Percentiles rank a stretch among this genome's conserved stretches.
Conservation (phyloP, 1,140 invertebrate genomes). For the Penaeus japonicus region DNA sequence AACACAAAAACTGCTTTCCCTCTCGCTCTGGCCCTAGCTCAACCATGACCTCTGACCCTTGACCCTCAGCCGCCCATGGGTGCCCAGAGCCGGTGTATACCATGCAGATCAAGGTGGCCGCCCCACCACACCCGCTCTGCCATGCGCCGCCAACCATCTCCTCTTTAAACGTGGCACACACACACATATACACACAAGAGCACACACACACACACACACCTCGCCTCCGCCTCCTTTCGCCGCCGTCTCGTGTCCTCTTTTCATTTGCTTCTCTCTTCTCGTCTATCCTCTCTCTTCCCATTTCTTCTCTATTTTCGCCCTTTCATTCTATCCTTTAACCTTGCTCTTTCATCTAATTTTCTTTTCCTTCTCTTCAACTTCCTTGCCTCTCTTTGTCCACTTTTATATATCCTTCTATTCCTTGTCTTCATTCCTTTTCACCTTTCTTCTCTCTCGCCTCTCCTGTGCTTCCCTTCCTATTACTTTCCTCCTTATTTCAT, state of each 20-base stretch:
- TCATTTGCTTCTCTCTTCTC: neutral
- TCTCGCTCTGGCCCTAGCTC: too few relatives aligned
- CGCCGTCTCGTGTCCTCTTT: neutral
- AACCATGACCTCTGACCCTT: too few relatives aligned
- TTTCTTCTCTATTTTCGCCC: neutral
- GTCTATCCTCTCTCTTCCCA: neutral
- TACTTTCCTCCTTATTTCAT: neutral
- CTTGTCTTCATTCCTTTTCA: neutral
- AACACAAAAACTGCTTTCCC: too few relatives aligned
- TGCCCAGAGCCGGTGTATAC: too few relatives aligned
- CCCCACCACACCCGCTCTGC: too few relatives aligned
- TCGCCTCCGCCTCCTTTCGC: neutral
- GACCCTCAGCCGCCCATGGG: too few relatives aligned
- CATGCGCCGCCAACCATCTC: neutral
- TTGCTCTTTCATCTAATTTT: neutral
- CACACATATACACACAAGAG: neutral
- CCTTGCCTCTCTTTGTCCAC: neutral
- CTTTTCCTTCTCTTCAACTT: neutral
- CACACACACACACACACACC: neutral
- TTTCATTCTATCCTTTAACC: neutral
- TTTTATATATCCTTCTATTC: neutral
- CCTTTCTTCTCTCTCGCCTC: neutral
- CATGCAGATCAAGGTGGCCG: too few relatives aligned
- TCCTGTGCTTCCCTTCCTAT: neutral
- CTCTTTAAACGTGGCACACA: neutral